Evolutionary conservation across 2,888 invertebrate genomes (phyloP).

Genomic region (Chirona hameri): DNA sequence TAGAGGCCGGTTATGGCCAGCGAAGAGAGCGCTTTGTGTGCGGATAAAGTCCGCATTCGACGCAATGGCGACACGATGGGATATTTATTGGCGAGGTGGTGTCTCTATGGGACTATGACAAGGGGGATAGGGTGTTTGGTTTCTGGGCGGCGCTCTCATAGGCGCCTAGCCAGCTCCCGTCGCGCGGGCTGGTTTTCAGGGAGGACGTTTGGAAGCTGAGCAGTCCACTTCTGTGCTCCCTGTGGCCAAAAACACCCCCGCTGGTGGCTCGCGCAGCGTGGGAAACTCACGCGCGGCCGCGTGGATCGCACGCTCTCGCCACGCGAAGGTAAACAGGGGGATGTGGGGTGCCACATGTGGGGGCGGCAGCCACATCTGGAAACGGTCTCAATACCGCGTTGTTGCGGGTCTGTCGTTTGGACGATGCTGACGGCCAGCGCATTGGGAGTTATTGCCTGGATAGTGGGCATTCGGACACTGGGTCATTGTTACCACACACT

Average conservation of each 20-base stretch:
- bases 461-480: too few species aligned
- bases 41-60: neutral
- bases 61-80: neutral
- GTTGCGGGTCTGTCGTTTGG: too few species aligned
- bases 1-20: neutral
- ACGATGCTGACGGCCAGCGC: too few species aligned
- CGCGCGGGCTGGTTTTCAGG: neutral
- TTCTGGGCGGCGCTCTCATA: neutral
- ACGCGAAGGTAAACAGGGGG: neutral
- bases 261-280: neutral
- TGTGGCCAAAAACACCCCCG: neutral
- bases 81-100: neutral
- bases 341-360: too few species aligned
- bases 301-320: neutral
- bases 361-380: too few species aligned
- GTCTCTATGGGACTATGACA: neutral
- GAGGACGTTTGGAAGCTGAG: neutral
- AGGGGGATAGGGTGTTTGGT: constrained; percentile 7
- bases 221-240: neutral
- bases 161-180: neutral
- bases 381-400: too few species aligned
- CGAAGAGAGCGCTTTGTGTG: neutral
- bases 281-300: neutral
- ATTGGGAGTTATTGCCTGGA: too few species aligned
- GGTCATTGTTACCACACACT: too few species aligned